A percentile compares a stretch with the other conserved stretches of the same genome.
phyloP scores from a whole-genome alignment of 2,797 vertebrate genomes.

The Cuniculus paca region DNA sequence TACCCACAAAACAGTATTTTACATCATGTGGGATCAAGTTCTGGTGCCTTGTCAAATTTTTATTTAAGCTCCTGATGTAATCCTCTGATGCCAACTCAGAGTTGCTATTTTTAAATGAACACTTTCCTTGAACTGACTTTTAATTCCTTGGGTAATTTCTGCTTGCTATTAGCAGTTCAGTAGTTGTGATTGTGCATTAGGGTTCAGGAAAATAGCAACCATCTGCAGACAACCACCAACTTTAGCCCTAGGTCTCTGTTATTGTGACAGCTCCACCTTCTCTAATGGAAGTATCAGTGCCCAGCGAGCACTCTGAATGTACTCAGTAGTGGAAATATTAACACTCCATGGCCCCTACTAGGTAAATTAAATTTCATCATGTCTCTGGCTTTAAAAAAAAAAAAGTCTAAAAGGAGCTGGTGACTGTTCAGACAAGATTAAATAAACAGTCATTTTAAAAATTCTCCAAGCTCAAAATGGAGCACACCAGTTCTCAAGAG shows the following conservation, averaged over 20 bases:
- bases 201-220: slow-evolving; percentile 65
- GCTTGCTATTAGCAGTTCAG: slow-evolving; percentile 58
- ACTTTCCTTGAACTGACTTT: slow-evolving; percentile 67
- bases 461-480: slow-evolving; percentile 25
- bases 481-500: slow-evolving; percentile 34
- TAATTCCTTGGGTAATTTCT: slow-evolving; percentile 68
- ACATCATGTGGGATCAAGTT: slow-evolving; percentile 20
- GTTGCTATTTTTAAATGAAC: slow-evolving; percentile 73
- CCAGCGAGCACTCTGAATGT: neutral
- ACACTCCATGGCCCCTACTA: neutral
- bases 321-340: slow-evolving; percentile 48
- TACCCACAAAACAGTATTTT: slow-evolving; percentile 70
- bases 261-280: neutral
- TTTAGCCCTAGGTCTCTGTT: slow-evolving; percentile 36
- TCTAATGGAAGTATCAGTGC: slow-evolving; percentile 23
- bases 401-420: neutral
- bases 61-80: slow-evolving; percentile 71
- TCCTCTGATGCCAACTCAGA: slow-evolving; percentile 58
- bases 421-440: slow-evolving; percentile 7
- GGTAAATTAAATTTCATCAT: slow-evolving; percentile 56
- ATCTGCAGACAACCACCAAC: slow-evolving; percentile 53
- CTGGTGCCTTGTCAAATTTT: slow-evolving; percentile 68
- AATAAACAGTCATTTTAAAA: slow-evolving; percentile 29
- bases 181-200: slow-evolving; percentile 27
- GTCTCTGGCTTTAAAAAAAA: slow-evolving; percentile 59